A percentile compares a stretch with the other conserved stretches of the same genome.
These are phyloP conservation scores for Pristionchus entomophagus DNA, from an alignment of 2,888 invertebrate species.

Conservation along the genomic window DNA sequence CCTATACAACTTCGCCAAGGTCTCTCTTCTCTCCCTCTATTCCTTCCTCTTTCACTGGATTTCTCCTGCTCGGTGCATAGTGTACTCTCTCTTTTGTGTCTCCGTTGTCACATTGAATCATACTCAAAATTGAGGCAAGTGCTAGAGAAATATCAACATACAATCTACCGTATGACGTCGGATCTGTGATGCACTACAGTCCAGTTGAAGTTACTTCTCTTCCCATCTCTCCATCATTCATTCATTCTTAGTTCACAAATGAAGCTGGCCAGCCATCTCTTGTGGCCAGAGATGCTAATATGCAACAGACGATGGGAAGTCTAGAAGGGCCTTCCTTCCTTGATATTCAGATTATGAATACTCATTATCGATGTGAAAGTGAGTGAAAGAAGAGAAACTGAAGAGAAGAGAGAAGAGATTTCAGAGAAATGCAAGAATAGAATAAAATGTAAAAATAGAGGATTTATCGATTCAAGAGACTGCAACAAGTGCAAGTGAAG, in stretches of 20 bases:
- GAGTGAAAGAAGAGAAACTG: conserved; percentile 10
- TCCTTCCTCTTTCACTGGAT: too few relatives aligned
- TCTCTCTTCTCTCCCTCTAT: background rate
- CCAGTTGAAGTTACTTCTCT: conserved; percentile 54
- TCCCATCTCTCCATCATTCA: background rate
- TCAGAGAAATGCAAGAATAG: conserved; percentile 34
- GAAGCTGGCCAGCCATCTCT: conserved; percentile 53
- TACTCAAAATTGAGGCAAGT: conserved; percentile 47
- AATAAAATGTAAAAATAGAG: conserved; percentile 45
- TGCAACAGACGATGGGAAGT: conserved; percentile 60
- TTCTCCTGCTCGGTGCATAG: background rate
- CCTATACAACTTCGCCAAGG: conserved; percentile 42
- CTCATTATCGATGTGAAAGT: conserved; percentile 55
- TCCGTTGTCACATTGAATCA: background rate
- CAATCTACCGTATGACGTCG: conserved; percentile 56
- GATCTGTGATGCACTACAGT: conserved; percentile 61
- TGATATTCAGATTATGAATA: conserved; percentile 55
- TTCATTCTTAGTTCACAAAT: conserved; percentile 50
- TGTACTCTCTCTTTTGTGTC: background rate
- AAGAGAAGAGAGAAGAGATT: background rate
- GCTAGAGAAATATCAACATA: conserved; percentile 54
- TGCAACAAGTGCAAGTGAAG: conserved; percentile 34
- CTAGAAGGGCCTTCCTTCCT: conserved; percentile 56
- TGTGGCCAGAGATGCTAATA: conserved; percentile 54
- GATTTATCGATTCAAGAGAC: conserved; percentile 41